Evolutionary conservation across 2,113 vertebrate genomes (phyloP), one percentile per base, ranked within the genome.

Genomic region (Clarias macrocephalus): DNA sequence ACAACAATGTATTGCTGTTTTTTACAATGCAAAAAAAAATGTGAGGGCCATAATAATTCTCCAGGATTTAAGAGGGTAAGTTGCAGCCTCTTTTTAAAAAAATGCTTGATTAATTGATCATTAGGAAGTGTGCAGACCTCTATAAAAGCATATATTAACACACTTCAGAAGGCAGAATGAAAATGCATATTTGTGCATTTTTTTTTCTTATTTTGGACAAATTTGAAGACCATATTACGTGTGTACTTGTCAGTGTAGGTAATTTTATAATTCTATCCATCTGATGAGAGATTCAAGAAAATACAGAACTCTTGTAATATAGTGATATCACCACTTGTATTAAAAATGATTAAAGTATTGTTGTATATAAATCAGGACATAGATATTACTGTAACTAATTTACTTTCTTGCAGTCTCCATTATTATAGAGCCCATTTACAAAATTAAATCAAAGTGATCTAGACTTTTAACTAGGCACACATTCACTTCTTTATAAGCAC

Each of bases 401-500:
- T 13, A 16, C 33, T 37, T 62, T 42, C 79, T 81, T 62, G 79
- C 28, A 62, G 30, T 25, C 30, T 62, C 0, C 18, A 33, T 3
- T 33, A 60, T 80, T 81, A 62, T 25, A 62, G 21, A 6, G 28
- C 23, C 42, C 12, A 65, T 59, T 21, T 75, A 16, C 15, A 82
- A 48, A 68, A 82, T 28, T 0, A 57, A 82, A 82, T 37, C 48
- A 48, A 48, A 5, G 18, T 75, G 30, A 52, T n/a, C 62, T 57
- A 12, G 54, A 59, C 60, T 80, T 63, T 68, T 37, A 80, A 37
- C 63, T 70, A 66, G 28, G 62, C 19, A 70, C 28, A 70, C 59
- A 86, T 57, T n/a, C 6, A 80, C 37, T 68, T 87, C 72, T 87
- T 87, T 83, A 68, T 62, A 68, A 52, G 15, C n/a, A 37, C 60